Conservation (phyloP, 2,888 invertebrate species). For the Synanthedon vespiformis region DNA sequence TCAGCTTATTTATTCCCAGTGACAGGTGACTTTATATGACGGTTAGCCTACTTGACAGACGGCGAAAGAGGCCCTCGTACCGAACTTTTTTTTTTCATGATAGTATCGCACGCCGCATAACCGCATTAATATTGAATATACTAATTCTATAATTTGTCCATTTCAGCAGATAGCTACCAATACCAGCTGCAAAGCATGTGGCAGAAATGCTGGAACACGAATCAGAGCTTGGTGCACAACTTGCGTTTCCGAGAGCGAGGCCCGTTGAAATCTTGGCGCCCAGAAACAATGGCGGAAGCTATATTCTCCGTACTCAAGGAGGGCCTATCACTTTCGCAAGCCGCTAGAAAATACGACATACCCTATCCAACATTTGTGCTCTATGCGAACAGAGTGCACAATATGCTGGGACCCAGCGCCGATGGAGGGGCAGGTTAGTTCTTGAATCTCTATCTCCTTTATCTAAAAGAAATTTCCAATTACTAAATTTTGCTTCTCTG, state of each 20-base stretch:
- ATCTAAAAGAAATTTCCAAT: too few species aligned
- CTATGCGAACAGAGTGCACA: constrained; percentile 92
- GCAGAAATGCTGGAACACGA: constrained; percentile 96
- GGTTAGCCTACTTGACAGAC: too few species aligned
- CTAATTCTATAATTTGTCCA: constrained; percentile 29
- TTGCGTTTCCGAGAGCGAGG: constrained; percentile 92
- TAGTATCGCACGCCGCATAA: not conserved
- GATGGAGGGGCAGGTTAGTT: constrained; percentile 88
- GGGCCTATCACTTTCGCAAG: constrained; percentile 88
- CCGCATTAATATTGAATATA: constrained; percentile 4
- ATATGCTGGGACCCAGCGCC: constrained; percentile 92
- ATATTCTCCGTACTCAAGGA: constrained; percentile 93
- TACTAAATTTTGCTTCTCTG: too few species aligned
- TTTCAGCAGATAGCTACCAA: constrained; percentile 92
- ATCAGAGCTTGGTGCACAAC: constrained; percentile 91
- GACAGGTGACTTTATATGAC: too few species aligned
- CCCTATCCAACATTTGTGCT: constrained; percentile 94
- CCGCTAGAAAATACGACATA: constrained; percentile 93
- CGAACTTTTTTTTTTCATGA: too few species aligned
- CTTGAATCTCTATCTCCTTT: too few species aligned
- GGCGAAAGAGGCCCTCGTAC: too few species aligned
- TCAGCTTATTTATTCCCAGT: too few species aligned
- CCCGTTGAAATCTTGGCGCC: constrained; percentile 92
- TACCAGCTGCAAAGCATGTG: constrained; percentile 95
- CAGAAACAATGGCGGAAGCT: constrained; percentile 95